Percentiles rank a stretch among this genome's conserved stretches.
These are phyloP conservation scores for Leptinotarsa haldemani DNA, from an alignment of 2,888 invertebrate genomes.

Conservation along the genomic window DNA sequence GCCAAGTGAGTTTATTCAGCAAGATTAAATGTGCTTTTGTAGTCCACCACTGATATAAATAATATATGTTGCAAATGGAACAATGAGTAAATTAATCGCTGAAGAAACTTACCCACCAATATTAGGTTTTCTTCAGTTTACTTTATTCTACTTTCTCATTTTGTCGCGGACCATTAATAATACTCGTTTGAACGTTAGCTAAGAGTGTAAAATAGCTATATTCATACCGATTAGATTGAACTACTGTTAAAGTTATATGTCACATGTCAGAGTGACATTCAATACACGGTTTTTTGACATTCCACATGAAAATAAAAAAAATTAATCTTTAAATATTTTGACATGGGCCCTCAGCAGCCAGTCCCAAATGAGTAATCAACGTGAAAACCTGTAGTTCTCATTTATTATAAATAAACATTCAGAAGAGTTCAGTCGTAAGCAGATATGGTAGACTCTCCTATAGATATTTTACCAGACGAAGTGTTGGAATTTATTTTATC, in stretches of 20 bases:
- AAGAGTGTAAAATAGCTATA: neutral
- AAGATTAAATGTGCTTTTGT: too few relatives aligned
- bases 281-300: slow-evolving; percentile 6
- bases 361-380: slow-evolving; percentile 28
- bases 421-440: slow-evolving; percentile 4
- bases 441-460: slow-evolving; percentile 51
- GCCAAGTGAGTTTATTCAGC: too few relatives aligned
- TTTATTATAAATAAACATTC: slow-evolving; percentile 3
- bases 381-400: slow-evolving; percentile 13
- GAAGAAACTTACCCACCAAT: too few relatives aligned
- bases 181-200: neutral
- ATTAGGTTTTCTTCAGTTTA: too few relatives aligned
- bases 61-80: too few relatives aligned
- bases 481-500: slow-evolving; percentile 92
- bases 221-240: neutral
- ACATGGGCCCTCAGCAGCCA: slow-evolving; percentile 11
- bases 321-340: slow-evolving; percentile 27
- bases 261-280: neutral
- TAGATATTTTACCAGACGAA: slow-evolving; percentile 90
- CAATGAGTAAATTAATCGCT: too few relatives aligned
- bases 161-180: neutral
- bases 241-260: neutral
- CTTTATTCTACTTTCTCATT: too few relatives aligned
- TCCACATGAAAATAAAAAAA: slow-evolving; percentile 29
- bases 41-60: too few relatives aligned